Evolutionary conservation across 2,797 vertebrate genomes (phyloP), one percentile per base, ranked within the genome.

Genomic region (Urosaurus nigricauda): DNA sequence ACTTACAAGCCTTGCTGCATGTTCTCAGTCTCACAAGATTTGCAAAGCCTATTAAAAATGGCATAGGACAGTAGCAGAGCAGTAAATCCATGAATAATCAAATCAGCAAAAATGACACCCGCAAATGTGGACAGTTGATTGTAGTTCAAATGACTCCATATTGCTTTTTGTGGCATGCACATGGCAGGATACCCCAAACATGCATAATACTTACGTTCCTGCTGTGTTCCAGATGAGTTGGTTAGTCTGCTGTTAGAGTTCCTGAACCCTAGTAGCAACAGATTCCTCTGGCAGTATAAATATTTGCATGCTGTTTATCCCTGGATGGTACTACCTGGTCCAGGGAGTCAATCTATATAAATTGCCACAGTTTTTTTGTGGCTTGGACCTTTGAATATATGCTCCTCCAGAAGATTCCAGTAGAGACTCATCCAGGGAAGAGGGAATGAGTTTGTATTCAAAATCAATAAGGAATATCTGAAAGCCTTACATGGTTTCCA

Each of bases 181-280:
- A 84, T 86, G 80, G 29, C 70, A 19, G 90, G 93, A 13, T 47
- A 77, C 37, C 3, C 14, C 2, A 86, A 81, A 0, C 94, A 94
- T 95, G 95, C 95, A 91, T 79, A 47, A 29, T 85, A 95, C 95
- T 94, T 95, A 96, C 95, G 94, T 91, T 19, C 75, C 83, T 80
- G 78, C 24, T 60, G 84, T 92, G 88, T 70, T 56, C 81, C 86
- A 85, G 92, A 83, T 51, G 0, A 90, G 86, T 90, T 86, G 89
- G 93, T 96, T 96, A 96, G 94, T 95, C 0, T 0, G 82, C 88
- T 95, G 51, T 88, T 86, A 89, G 93, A 95, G 89, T 87, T 58
- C 93, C 87, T 89, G 58, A 56, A 68, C 53, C 56, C 29, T n/a
- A 70, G 58, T 60, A 85, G 37, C 65, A 83, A 82, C 0, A 2